Base-by-base conservation (phyloP, 2,113 vertebrate genomes). In the Dermatemys mawii region DNA sequence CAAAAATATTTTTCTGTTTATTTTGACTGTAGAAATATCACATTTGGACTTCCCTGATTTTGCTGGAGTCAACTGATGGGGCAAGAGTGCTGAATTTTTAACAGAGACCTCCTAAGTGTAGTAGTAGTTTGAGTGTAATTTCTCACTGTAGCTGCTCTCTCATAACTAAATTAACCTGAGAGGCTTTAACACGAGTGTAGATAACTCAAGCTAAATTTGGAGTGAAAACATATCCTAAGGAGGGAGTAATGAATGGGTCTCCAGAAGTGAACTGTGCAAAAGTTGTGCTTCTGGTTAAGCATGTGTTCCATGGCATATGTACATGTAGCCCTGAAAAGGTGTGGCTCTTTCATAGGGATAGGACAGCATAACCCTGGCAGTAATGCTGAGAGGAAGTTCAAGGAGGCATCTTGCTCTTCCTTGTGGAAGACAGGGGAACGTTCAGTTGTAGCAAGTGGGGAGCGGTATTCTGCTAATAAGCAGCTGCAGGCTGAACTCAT, bases 401-500 rank as follows among this genome's bases (percentile, higher is more conserved):
- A 26, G 41, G 41, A 13, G 3, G 2, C 1, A 2, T 51, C 50
- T 38, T 81, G 53, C 76, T 81, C 35, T 76, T 67, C 38, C 21
- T 21, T 81, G 11, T 5, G 6, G 67, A 81, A 51, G 14, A 46
- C 8, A 32, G 26, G 5, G 17, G 26, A 55, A 51, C 2, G 2
- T 32, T 70, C n/a, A 32, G 9, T 32, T 46, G 13, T 0, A 2
- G 38, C 29, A 49, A n/a, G 35, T 21, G 2, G 26, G 11, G 49
- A 83, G 26, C 13, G 6, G 24, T n/a, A 70, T 70, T 57, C 55
- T 32, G 27, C 55, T 38, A 67, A n/a, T 67, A 70, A 8, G 17
- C 27, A 78, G 70, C 3, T n/a, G 49, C 0, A 0, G 14, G 48
- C 26, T 0, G 0, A 27, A 53, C 14, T 4, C 35, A 2, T 10